Conservation (phyloP, 35 echinoderm and acorn worm genomes). For the Lytechinus variegatus region DNA sequence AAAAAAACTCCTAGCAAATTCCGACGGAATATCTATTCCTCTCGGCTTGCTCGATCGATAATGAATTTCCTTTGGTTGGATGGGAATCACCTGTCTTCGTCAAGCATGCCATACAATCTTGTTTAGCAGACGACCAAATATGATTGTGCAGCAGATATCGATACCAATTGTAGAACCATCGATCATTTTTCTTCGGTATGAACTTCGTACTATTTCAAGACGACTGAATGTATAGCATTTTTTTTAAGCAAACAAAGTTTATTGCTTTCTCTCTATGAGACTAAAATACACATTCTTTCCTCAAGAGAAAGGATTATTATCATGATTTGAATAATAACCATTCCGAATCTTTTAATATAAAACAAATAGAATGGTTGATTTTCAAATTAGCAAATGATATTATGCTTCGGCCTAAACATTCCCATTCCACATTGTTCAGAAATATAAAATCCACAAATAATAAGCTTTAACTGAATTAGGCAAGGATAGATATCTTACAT, state of each 20-base stretch:
- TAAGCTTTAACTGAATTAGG: too few species aligned
- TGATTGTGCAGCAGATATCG: slow-evolving; percentile 30
- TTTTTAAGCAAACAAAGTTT: background rate
- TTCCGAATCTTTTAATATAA: too few species aligned
- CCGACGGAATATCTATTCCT: slow-evolving; percentile 42
- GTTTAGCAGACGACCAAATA: background rate
- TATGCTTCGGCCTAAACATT: too few species aligned
- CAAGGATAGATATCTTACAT: too few species aligned
- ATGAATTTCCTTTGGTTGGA: slow-evolving; percentile 35
- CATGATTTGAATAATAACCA: too few species aligned
- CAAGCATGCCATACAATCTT: slow-evolving; percentile 8
- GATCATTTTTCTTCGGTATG: slow-evolving; percentile 7
- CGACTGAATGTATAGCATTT: background rate
- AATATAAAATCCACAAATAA: too few species aligned
- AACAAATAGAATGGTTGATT: too few species aligned
- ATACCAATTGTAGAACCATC: background rate
- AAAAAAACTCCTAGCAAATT: background rate
- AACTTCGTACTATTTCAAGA: background rate
- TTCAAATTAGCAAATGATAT: too few species aligned
- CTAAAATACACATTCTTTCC: background rate
- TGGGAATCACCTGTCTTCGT: background rate
- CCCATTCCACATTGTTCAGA: too few species aligned
- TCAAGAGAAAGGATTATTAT: too few species aligned
- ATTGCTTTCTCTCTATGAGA: background rate
- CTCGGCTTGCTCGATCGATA: slow-evolving; percentile 37